Percentiles rank a stretch among this genome's conserved stretches.
Conservation (phyloP, 2,113 vertebrate genomes). For the Emydura subglobosa region DNA sequence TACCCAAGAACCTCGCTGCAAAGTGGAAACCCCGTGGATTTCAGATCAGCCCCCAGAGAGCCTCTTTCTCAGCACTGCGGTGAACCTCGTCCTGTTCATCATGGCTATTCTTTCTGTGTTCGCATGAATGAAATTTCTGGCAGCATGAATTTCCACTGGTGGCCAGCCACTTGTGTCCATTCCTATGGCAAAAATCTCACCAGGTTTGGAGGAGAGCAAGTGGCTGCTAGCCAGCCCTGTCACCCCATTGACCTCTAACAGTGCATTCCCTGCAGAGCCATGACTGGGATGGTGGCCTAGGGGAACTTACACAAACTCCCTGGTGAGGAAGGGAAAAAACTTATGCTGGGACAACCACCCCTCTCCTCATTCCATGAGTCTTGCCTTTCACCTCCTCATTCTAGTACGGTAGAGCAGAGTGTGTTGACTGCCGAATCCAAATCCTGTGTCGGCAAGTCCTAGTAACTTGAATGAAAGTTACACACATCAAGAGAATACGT, state of each 20-base stretch:
- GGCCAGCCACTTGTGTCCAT: neutral
- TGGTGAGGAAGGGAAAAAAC: neutral
- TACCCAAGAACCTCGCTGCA: neutral
- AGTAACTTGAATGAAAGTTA: constrained; percentile 61
- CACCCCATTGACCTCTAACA: neutral
- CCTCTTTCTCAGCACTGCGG: neutral
- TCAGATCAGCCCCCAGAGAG: neutral
- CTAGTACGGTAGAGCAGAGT: neutral
- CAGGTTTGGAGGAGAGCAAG: neutral
- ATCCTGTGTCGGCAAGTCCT: constrained; percentile 26
- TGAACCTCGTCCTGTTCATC: neutral
- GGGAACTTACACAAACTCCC: neutral
- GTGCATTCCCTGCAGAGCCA: neutral
- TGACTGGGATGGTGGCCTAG: neutral
- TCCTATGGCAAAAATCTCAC: neutral
- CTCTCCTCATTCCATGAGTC: neutral
- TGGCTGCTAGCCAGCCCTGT: neutral
- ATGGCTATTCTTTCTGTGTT: neutral
- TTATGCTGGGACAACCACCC: neutral
- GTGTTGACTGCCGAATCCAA: neutral
- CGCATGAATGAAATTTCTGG: neutral
- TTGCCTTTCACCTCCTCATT: neutral
- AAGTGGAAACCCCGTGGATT: neutral
- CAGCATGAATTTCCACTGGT: neutral
- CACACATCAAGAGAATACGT: constrained; percentile 21